phyloP scores from a whole-genome alignment of 2,888 invertebrate genomes.

The Drosophila sordidula region DNA sequence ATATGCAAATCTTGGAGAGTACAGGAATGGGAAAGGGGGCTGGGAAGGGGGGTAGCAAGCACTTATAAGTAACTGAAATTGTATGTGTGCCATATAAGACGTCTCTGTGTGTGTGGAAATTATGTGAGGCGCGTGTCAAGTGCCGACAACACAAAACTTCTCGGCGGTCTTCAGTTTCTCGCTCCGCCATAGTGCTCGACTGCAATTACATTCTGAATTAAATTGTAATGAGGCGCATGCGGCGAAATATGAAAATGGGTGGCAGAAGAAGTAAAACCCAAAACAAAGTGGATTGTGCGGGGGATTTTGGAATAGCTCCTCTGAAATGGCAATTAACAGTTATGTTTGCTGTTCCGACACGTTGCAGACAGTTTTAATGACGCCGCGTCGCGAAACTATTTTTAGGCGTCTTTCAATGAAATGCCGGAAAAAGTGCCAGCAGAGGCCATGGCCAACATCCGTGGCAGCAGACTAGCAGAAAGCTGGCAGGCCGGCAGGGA shows the following conservation, averaged over 20 bases:
- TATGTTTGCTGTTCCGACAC: slow-evolving; percentile 76
- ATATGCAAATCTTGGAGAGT: slow-evolving; percentile 55
- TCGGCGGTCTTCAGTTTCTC: slow-evolving; percentile 19
- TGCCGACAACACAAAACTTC: slow-evolving; percentile 61
- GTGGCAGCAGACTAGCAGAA: background rate
- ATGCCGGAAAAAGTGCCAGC: slow-evolving; percentile 12
- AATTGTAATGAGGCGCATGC: slow-evolving; percentile 82
- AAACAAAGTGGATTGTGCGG: background rate
- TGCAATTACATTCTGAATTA: slow-evolving; percentile 82
- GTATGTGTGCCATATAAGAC: slow-evolving; percentile 31
- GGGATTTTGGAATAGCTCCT: slow-evolving; percentile 17
- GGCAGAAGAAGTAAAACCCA: slow-evolving; percentile 4
- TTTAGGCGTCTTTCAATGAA: slow-evolving; percentile 56
- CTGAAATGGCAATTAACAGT: slow-evolving; percentile 80
- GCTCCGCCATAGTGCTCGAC: slow-evolving; percentile 26
- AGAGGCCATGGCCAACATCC: slow-evolving; percentile 24
- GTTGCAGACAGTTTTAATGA: slow-evolving; percentile 68
- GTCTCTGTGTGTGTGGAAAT: slow-evolving; percentile 43
- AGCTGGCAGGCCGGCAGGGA: background rate
- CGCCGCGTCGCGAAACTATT: slow-evolving; percentile 60
- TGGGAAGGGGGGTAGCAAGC: slow-evolving; percentile 13
- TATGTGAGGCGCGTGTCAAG: slow-evolving; percentile 80
- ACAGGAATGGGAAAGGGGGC: slow-evolving; percentile 1
- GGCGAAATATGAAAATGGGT: slow-evolving; percentile 71
- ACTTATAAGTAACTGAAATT: slow-evolving; percentile 34